Percentiles rank a stretch among this genome's conserved stretches.
These are phyloP conservation scores for Trichonephila clavipes DNA, from an alignment of 1,140 invertebrate genomes.

Conservation along the genomic window DNA sequence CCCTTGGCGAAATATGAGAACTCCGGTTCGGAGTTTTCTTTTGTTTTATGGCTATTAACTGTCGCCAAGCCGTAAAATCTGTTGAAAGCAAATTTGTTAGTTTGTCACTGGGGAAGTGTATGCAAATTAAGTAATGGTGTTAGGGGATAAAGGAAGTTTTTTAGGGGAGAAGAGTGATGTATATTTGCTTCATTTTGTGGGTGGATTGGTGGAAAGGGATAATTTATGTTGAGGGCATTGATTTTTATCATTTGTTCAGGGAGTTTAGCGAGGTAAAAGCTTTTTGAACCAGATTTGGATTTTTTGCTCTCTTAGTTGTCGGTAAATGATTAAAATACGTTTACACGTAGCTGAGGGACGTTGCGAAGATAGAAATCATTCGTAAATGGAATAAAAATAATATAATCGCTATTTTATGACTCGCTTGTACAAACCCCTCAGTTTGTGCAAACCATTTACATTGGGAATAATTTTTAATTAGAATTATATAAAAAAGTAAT, in stretches of 20 bases:
- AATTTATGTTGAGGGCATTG: neutral
- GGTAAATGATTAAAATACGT: too few relatives aligned
- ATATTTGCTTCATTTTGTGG: neutral
- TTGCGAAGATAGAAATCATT: too few relatives aligned
- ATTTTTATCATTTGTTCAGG: neutral
- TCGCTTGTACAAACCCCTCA: too few relatives aligned
- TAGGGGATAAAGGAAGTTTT: neutral
- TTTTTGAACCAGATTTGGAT: neutral
- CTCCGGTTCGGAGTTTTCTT: neutral
- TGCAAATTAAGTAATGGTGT: neutral
- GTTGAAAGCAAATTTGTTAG: slow-evolving; percentile 40
- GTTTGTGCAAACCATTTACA: too few relatives aligned
- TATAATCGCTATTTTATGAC: too few relatives aligned
- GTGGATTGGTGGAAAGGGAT: neutral
- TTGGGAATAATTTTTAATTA: too few relatives aligned
- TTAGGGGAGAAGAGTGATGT: neutral
- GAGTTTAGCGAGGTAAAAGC: neutral
- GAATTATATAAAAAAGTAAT: too few relatives aligned
- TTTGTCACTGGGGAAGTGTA: neutral
- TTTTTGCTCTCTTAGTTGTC: too few relatives aligned
- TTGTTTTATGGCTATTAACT: slow-evolving; percentile 40
- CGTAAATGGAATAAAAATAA: too few relatives aligned
- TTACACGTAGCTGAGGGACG: too few relatives aligned
- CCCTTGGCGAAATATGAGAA: neutral
- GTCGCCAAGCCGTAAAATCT: slow-evolving; percentile 23